Percentiles rank a stretch among this genome's conserved stretches.
These are phyloP conservation scores for Halcyon senegalensis DNA, from an alignment of 2,113 vertebrate species.

Conservation along the genomic window DNA sequence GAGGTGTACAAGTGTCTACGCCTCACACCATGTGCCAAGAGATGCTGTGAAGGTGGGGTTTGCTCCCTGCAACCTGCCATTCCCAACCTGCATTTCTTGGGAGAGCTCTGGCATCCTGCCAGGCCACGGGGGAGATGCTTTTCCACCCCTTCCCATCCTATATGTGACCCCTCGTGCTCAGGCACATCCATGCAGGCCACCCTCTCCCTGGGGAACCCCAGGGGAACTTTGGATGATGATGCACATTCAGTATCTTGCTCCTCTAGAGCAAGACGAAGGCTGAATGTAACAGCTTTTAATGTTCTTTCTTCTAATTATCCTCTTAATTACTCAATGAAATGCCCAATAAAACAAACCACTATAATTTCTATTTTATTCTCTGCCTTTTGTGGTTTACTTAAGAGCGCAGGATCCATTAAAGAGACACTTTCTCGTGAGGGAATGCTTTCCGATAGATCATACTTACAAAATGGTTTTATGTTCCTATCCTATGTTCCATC, in stretches of 20 bases:
- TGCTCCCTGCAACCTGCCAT: background rate
- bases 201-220: background rate
- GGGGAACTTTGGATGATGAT: background rate
- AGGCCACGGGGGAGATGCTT: fast-evolving
- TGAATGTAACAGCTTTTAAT: background rate
- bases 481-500: constrained; percentile 1
- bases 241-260: background rate
- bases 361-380: constrained; percentile 17
- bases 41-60: background rate
- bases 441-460: constrained; percentile 18
- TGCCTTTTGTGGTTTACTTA: constrained; percentile 2
- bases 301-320: constrained; percentile 49
- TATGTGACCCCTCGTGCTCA: fast-evolving
- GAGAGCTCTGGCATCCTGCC: background rate
- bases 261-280: background rate
- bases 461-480: background rate
- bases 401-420: constrained; percentile 25
- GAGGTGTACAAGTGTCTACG: background rate
- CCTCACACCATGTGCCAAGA: fast-evolving
- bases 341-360: constrained; percentile 70
- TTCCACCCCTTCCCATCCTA: background rate
- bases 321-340: constrained; percentile 68
- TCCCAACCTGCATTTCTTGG: background rate
- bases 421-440: background rate
- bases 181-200: fast-evolving